phyloP scores from a whole-genome alignment of 2,888 invertebrate genomes.

The Lamproptera curius region DNA sequence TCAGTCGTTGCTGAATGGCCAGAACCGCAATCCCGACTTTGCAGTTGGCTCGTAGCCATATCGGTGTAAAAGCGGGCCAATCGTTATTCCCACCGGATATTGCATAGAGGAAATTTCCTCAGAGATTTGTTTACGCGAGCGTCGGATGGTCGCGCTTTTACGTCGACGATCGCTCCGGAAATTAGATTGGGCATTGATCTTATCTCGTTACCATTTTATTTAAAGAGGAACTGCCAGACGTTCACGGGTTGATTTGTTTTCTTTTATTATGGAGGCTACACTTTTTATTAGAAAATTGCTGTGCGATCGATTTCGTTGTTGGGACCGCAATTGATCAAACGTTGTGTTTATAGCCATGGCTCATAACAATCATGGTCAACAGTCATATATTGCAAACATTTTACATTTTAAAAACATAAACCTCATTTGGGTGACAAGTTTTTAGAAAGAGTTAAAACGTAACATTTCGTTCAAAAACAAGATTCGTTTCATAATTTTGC shows the following conservation, averaged over 20 bases:
- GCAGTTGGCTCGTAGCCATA: conserved; percentile 46
- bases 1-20: conserved; percentile 49
- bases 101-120: conserved; percentile 66
- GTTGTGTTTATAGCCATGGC: conserved; percentile 13
- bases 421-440: not conserved
- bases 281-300: conserved; percentile 3
- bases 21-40: conserved; percentile 25
- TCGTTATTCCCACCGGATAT: conserved; percentile 57
- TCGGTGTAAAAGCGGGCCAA: conserved; percentile 59
- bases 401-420: not conserved
- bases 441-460: not conserved
- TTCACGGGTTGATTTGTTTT: conserved; percentile 1
- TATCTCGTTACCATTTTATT: conserved; percentile 3
- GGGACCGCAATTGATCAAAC: conserved; percentile 8
- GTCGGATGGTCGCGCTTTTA: conserved; percentile 50
- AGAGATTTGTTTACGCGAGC: conserved; percentile 69
- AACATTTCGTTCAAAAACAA: not conserved
- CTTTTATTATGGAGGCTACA: conserved; percentile 1
- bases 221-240: not conserved
- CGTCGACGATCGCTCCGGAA: conserved; percentile 51
- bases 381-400: not conserved
- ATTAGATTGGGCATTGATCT: conserved; percentile 43
- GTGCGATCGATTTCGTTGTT: conserved; percentile 12
- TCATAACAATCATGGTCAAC: conserved; percentile 7
- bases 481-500: conserved; percentile 1